phyloP scores from a whole-genome alignment of 2,888 invertebrate species.

The Merodon equestris region DNA sequence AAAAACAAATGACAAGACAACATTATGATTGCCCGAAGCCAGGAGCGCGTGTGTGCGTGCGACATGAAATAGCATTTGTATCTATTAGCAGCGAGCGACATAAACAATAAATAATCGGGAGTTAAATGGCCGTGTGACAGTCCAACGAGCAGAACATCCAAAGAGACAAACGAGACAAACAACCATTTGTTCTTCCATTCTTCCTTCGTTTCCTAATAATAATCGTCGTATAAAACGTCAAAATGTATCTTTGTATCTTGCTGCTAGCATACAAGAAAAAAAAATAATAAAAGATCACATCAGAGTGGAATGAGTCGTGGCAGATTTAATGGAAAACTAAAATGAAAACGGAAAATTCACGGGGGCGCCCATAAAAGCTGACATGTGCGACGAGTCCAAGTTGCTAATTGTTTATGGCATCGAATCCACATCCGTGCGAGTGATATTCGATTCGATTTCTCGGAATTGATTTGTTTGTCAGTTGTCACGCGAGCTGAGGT shows the following conservation, averaged over 20 bases:
- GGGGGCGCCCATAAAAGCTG: constrained; percentile 66
- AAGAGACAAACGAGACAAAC: constrained; percentile 12
- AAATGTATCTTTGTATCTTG: constrained; percentile 9
- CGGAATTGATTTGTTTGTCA: constrained; percentile 59
- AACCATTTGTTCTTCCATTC: constrained; percentile 5
- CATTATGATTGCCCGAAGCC: constrained; percentile 19
- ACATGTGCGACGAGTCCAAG: constrained; percentile 42
- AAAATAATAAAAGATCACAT: neutral
- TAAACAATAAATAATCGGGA: constrained; percentile 63
- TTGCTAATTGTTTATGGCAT: constrained; percentile 66
- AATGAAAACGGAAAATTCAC: constrained; percentile 49
- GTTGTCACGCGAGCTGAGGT: constrained; percentile 27
- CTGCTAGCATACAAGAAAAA: neutral
- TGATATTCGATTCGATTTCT: constrained; percentile 41
- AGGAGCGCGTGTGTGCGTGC: neutral
- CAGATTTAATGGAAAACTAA: constrained; percentile 21
- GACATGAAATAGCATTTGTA: constrained; percentile 52
- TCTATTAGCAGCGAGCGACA: constrained; percentile 61
- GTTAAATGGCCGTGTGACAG: constrained; percentile 63
- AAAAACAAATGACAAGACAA: constrained; percentile 33
- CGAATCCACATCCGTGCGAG: constrained; percentile 10
- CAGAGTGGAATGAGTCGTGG: too few relatives aligned
- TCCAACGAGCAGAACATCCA: constrained; percentile 28
- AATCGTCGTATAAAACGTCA: constrained; percentile 13
- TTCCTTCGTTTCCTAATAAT: constrained; percentile 1